Evolutionary conservation across 2,113 vertebrate species (phyloP), one percentile per base, ranked within the genome.

Genomic region (Sylvia atricapilla): DNA sequence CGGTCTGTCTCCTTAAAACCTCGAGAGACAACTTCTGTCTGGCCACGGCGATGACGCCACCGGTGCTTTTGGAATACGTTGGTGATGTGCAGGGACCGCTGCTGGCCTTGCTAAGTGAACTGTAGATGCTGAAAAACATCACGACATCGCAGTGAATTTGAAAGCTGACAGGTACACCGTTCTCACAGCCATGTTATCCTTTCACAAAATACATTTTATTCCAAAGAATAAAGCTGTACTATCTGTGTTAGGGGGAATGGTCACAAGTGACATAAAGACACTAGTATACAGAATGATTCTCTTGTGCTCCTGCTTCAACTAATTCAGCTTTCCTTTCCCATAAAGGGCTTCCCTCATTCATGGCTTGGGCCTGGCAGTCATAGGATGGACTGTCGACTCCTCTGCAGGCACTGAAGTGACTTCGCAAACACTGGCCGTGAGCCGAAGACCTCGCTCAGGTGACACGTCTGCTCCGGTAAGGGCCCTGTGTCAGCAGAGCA

Each of bases 51-150:
- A 2, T 7, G 80, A 18, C 44, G 67, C 70, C 63, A 8, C 27
- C 60, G 0, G 49, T 11, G 79, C 33, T 24, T 28, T 19, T 35
- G 67, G 47, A 28, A 15, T 31, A 2, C 1, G 0, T 3, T 9
- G 3, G 17, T 19, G 52, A 5, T 13, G 27, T 7, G 44, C 53
- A 3, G 49, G 35, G 37, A 20, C 15, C 28, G 0, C 67, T 18
- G 44, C 44, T 8, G 85, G 70, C 43, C 58, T 43, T 35, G 18
- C 33, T 22, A 0, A 21, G 1, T 50, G 22, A 64, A 27, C 5
- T 3, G 28, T 6, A 6, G 8, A 3, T 7, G 50, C 31, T 44
- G 56, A 17, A 37, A 59, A 64, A 10, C 41, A 8, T 53, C n/a
- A 11, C 25, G 17, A 1, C 2, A 0, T 9, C 28, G 10, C 75